Conservation (phyloP, 2,113 vertebrate genomes). For the Callocephalon fimbriatum region DNA sequence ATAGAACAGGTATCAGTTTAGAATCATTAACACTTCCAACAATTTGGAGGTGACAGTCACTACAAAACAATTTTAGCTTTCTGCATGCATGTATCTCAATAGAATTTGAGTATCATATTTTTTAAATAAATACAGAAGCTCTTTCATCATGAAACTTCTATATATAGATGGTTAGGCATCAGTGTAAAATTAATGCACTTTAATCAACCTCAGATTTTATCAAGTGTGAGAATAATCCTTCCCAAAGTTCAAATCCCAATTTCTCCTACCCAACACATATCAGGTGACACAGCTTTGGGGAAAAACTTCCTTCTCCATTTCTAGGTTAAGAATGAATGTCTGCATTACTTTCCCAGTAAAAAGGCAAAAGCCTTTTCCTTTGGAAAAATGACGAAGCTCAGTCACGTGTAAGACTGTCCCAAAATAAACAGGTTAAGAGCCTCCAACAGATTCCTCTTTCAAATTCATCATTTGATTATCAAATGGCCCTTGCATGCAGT, state of each 20-base stretch:
- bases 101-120: not conserved
- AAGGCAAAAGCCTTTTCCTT: not conserved
- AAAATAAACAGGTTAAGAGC: not conserved
- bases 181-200: not conserved
- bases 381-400: not conserved
- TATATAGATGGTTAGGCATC: not conserved
- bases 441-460: not conserved
- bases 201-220: not conserved
- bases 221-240: not conserved
- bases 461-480: not conserved
- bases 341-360: not conserved
- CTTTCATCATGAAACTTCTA: not conserved
- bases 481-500: not conserved
- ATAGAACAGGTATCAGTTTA: not conserved
- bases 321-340: not conserved
- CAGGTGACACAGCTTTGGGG: not conserved
- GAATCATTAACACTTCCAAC: not conserved
- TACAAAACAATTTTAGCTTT: not conserved
- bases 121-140: not conserved
- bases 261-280: not conserved
- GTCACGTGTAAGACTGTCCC: not conserved
- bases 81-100: not conserved
- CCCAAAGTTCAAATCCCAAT: not conserved
- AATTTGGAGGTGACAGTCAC: not conserved
- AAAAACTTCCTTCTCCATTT: not conserved